Conservation (phyloP, 2,113 vertebrate genomes). For the Microcebus jonahi region DNA sequence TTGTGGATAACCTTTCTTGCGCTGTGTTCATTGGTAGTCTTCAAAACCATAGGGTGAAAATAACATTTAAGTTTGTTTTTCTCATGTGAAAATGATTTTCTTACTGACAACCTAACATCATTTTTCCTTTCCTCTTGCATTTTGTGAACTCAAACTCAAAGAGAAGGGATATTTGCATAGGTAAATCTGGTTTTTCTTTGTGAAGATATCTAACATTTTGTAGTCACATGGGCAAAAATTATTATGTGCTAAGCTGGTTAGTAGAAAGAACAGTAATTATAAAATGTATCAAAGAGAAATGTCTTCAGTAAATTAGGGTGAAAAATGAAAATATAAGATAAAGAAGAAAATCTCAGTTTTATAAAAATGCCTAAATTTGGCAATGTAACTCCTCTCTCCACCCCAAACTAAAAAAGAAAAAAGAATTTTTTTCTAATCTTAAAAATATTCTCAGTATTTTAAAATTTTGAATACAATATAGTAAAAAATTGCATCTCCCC, state of each 20-base stretch:
- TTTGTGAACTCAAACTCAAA: slow-evolving; percentile 3
- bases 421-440: not conserved
- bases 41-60: slow-evolving; percentile 20
- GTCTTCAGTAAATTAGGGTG: not conserved
- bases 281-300: slow-evolving; percentile 22
- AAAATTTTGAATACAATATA: not conserved
- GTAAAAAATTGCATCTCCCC: not conserved
- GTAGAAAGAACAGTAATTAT: slow-evolving; percentile 26
- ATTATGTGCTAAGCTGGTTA: not conserved
- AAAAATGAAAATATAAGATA: slow-evolving; percentile 37
- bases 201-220: slow-evolving; percentile 29
- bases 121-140: slow-evolving; percentile 3
- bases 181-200: slow-evolving; percentile 36
- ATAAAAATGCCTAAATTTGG: not conserved
- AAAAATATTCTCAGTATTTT: not conserved
- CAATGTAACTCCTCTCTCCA: not conserved
- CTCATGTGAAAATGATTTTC: slow-evolving; percentile 55
- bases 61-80: slow-evolving; percentile 64
- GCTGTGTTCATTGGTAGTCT: slow-evolving; percentile 31
- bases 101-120: not conserved
- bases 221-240: slow-evolving; percentile 33
- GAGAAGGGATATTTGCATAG: not conserved
- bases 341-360: slow-evolving; percentile 42
- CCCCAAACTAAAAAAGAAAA: not conserved
- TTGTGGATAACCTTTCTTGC: not conserved